Percentiles rank a stretch among this genome's conserved stretches.
These are phyloP conservation scores for Deroplatys truncata DNA, from an alignment of 2,888 invertebrate genomes.

Conservation along the genomic window DNA sequence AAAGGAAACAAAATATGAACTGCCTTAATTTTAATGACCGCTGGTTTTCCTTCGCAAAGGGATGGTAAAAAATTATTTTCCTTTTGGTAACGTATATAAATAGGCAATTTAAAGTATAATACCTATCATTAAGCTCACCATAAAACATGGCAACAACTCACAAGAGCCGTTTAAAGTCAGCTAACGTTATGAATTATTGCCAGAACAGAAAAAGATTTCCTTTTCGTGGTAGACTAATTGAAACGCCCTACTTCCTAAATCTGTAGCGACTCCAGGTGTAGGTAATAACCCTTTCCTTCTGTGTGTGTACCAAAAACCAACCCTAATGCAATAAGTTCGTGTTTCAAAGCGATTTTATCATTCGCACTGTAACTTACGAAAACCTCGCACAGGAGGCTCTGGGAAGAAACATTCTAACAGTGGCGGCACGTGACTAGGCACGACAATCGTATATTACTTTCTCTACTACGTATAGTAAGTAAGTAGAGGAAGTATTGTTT, in stretches of 20 bases:
- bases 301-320: background rate
- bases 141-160: background rate
- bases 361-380: background rate
- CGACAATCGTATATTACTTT: no score
- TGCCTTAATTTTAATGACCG: background rate
- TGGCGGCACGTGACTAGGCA: background rate
- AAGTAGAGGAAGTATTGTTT: no score
- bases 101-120: background rate
- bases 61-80: background rate
- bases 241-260: slow-evolving; percentile 9
- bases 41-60: background rate
- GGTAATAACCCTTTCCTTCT: background rate
- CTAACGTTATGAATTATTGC: background rate
- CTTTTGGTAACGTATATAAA: background rate
- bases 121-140: background rate
- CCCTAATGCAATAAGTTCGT: slow-evolving; percentile 14
- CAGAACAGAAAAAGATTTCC: background rate
- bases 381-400: background rate
- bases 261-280: background rate
- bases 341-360: background rate
- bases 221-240: background rate
- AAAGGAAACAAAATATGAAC: background rate
- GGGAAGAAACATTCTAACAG: background rate
- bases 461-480: no score
- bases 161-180: background rate